phyloP scores from a whole-genome alignment of 2,797 vertebrate species.

The Mus spretus region DNA sequence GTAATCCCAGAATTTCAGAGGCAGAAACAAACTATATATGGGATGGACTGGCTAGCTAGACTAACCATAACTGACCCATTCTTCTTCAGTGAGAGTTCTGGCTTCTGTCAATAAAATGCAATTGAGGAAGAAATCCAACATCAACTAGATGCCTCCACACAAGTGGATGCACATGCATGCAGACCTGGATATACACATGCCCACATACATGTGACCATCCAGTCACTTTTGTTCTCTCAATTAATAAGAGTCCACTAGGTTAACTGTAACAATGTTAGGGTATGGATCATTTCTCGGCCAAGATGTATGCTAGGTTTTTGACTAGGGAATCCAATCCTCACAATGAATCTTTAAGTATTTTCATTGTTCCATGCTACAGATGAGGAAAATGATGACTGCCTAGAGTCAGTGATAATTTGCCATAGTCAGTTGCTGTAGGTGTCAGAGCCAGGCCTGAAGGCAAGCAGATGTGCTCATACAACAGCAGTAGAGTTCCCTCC shows the following conservation, averaged over 20 bases:
- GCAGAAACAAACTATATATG: not conserved
- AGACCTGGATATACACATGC: not conserved
- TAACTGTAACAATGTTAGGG: not conserved
- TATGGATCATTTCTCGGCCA: not conserved
- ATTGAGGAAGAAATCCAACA: not conserved
- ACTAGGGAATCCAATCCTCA: not conserved
- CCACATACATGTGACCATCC: not conserved
- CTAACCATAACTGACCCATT: not conserved
- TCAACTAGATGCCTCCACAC: not conserved
- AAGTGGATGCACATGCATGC: not conserved
- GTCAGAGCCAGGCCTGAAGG: not conserved
- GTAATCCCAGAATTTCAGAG: not conserved
- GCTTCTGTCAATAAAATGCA: not conserved
- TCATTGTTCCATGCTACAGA: not conserved
- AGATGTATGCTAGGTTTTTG: not conserved
- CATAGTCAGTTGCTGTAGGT: too few species aligned
- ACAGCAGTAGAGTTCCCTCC: accelerated
- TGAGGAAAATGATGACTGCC: not conserved
- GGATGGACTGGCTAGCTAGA: not conserved
- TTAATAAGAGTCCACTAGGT: not conserved
- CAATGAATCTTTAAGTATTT: not conserved
- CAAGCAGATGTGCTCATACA: not conserved
- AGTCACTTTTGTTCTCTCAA: not conserved
- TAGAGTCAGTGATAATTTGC: not conserved
- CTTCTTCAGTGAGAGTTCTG: not conserved